phyloP scores from a whole-genome alignment of 2,888 invertebrate genomes.

The Dyspetes luteomarginatus region DNA sequence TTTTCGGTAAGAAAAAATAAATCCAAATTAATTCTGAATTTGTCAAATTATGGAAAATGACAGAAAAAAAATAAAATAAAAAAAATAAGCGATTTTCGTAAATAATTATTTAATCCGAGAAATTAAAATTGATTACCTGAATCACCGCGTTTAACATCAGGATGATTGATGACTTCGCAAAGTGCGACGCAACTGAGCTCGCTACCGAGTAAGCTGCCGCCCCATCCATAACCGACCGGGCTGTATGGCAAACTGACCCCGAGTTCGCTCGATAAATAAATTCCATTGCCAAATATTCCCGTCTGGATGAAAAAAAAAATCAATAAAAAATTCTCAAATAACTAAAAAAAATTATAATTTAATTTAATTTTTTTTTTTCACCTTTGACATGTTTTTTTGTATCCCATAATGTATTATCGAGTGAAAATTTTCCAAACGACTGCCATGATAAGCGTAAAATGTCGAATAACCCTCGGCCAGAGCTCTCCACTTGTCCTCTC shows the following conservation, averaged over 20 bases:
- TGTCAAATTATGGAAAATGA: too few relatives aligned
- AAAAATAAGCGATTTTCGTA: conserved; percentile 1
- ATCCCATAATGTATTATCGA: conserved; percentile 91
- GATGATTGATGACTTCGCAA: conserved; percentile 91
- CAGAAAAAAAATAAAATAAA: too few relatives aligned
- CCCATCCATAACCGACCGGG: conserved; percentile 90
- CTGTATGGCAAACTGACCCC: conserved; percentile 89
- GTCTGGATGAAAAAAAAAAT: conserved; percentile 80
- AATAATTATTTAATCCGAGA: neutral
- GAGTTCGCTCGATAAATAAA: conserved; percentile 90
- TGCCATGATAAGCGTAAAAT: conserved; percentile 92
- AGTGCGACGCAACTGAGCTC: conserved; percentile 91
- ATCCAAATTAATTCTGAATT: too few relatives aligned
- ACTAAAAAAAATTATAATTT: neutral
- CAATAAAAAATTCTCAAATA: neutral
- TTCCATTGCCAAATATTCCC: conserved; percentile 88
- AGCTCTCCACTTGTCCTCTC: conserved; percentile 87
- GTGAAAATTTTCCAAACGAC: conserved; percentile 91
- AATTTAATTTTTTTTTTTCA: conserved; percentile 73
- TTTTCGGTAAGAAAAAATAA: too few relatives aligned
- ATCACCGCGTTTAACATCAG: conserved; percentile 84
- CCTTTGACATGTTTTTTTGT: conserved; percentile 89
- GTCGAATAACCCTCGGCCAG: conserved; percentile 85
- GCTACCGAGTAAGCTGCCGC: conserved; percentile 90
- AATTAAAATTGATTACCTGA: conserved; percentile 70